Base-by-base conservation (phyloP, 2,888 invertebrate species). In the Hydrotaea cyrtoneurina region DNA sequence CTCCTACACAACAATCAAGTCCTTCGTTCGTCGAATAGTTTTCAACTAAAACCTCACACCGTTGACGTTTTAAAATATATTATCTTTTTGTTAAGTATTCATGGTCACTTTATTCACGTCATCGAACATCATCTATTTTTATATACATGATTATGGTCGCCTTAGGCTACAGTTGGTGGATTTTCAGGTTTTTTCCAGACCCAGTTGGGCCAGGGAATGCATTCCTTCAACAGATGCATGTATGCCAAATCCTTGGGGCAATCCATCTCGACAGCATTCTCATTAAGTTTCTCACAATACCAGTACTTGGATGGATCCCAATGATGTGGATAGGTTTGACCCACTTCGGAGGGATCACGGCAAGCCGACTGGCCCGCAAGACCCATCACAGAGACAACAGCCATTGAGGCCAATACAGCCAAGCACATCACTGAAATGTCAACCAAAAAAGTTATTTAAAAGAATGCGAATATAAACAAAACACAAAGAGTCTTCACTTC, bases 241-340 rank as follows among this genome's bases (percentile, higher is more conserved):
- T 91, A 91, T 10, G 90, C 91, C 19, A 88, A 83, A 17, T 89
- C 91, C 0, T 86, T 50, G 69, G 89, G 89, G 62, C 92, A 92
- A 43, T 88, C 88, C 19, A 88, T 64, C 71, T 89, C 88, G n/a
- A 86, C 84, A 77, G 91, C 92, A 13, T 88, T 80, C 1, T 57
- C 84, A 46, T 86, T 88, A 4, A 89, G 73, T 4, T 76, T 87
- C 80, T 90, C 89, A 86, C 92, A 92, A 23, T 86, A 87, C 92
- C 92, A 92, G 79, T 90, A 92, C 77, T 90, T 90, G 23, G 91
- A 89, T 19, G 92, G 89, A 82, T 92, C 92, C 80, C 90, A 89
- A 77, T 92, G 91, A 85, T 92, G 89, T 11, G 90, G 85, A 66
- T 87, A 89, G 15, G 90, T 90, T 77, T 89, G 87, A 4, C 89